Percentiles rank a stretch among this genome's conserved stretches.
Conservation (phyloP, 2,888 invertebrate genomes). For the Cataglyphis albicans region DNA sequence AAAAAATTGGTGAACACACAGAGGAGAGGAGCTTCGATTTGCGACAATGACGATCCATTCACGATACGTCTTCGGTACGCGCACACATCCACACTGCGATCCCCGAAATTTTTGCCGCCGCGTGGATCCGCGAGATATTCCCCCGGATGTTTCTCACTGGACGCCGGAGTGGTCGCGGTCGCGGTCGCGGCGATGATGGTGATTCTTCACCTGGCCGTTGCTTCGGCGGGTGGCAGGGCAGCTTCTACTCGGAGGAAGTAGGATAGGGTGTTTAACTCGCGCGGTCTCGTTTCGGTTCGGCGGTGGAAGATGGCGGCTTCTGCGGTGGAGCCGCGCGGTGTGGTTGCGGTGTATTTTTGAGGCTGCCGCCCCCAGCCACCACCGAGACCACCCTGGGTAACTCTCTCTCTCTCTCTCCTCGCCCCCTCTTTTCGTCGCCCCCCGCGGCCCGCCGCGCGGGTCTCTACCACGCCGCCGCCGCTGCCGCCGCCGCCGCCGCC, state of each 20-base stretch:
- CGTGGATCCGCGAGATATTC: conserved; percentile 18
- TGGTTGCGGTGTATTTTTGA: conserved; percentile 86
- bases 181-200: conserved; percentile 30
- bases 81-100: conserved; percentile 29
- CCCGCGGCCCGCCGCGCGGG: conserved; percentile 57
- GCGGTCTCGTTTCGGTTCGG: conserved; percentile 85
- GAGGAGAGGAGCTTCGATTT: not conserved
- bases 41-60: conserved; percentile 17
- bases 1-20: conserved; percentile 9
- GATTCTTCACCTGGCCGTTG: conserved; percentile 62
- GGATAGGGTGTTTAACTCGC: conserved; percentile 83
- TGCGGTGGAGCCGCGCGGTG: conserved; percentile 86
- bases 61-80: conserved; percentile 8
- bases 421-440: conserved; percentile 62
- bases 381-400: conserved; percentile 78
- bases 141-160: conserved; percentile 8
- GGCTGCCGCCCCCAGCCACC: conserved; percentile 85
- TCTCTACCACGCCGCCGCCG: conserved; percentile 72
- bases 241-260: conserved; percentile 73
- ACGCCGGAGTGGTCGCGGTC: conserved; percentile 26
- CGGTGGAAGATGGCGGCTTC: conserved; percentile 86
- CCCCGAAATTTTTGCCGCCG: conserved; percentile 20
- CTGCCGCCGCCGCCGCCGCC: conserved; percentile 75
- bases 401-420: conserved; percentile 68
- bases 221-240: conserved; percentile 73